Evolutionary conservation across 2,797 vertebrate species (phyloP), one percentile per base, ranked within the genome.

Genomic region (Pantherophis vulpinus): DNA sequence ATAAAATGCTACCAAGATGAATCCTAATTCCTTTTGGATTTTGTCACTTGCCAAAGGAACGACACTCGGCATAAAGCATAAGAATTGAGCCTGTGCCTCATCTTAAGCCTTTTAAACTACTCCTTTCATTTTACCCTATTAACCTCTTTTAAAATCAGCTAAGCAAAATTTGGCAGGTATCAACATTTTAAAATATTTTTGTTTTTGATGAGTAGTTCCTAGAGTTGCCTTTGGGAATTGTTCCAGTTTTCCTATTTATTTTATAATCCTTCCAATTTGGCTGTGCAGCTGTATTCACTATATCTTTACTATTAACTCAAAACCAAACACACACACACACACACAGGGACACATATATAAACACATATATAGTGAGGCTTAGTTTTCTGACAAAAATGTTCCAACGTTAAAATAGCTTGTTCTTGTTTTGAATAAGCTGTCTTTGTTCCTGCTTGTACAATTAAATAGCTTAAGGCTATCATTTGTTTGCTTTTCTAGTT

Each of bases 181-280:
- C 95, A 94, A 94, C 86, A 95, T 94, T 96, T 91, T 94, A 94
- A 42, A 96, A 91, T 96, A 93, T 93, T 96, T 95, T 91, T 96
- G 74, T 94, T 96, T 96, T 96, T n/a, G 55, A 91, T 95, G 32
- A 91, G 63, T 91, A 95, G 86, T 96, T 97, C 96, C 95, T 94
- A 93, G 94, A 95, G 95, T 96, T 97, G 90, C 93, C 93, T 94
- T 93, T 94, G 93, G 94, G 96, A 95, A 95, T 27, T 91, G 93
- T 70, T 94, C 93, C 96, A 96, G 88, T 70, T 95, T 97, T 97
- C 91, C 95, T 95, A 54, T 95, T 94, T 94, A 25, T 87, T 95
- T 97, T 97, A 90, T 95, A 96, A 93, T 94, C 94, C 95, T 55
- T 89, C 61, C 23, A 94, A 88, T 91, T 96, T 96, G 95, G 86